Conservation (phyloP, 2,797 vertebrate genomes). For the Poecilia gillii region DNA sequence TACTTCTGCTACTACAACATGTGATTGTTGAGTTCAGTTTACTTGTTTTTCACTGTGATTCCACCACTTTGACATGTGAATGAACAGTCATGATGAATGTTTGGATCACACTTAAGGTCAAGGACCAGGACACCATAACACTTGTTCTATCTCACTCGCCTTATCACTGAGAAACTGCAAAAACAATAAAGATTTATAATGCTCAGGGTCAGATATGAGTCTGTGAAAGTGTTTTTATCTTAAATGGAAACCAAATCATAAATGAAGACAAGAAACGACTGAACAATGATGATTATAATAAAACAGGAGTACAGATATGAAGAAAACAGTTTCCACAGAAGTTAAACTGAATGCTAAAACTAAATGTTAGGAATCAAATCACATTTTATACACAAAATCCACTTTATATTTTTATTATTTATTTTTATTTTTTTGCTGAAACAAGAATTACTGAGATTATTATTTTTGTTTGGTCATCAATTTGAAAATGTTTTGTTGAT, state of each 20-base stretch:
- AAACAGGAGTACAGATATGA: background rate
- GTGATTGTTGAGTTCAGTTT: background rate
- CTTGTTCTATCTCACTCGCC: conserved; percentile 6
- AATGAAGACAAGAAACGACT: background rate
- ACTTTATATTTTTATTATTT: background rate
- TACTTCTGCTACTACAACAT: background rate
- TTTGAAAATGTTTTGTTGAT: too few species aligned
- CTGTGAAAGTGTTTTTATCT: background rate
- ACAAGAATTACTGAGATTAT: too few species aligned
- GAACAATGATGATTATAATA: background rate
- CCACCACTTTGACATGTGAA: background rate
- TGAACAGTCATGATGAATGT: background rate
- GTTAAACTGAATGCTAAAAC: background rate
- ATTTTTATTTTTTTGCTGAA: too few species aligned
- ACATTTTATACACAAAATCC: background rate
- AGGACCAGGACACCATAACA: background rate
- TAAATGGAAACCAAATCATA: background rate
- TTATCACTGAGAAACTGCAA: conserved; percentile 29
- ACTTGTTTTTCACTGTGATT: background rate
- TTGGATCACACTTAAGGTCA: conserved; percentile 10
- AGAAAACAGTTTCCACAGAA: background rate
- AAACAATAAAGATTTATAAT: conserved; percentile 24
- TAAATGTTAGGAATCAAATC: background rate
- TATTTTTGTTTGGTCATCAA: too few species aligned
- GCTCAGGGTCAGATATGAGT: conserved; percentile 19